Evolutionary conservation across 1,140 invertebrate genomes (phyloP), one percentile per base, ranked within the genome.

Genomic region (Ips nitidus): DNA sequence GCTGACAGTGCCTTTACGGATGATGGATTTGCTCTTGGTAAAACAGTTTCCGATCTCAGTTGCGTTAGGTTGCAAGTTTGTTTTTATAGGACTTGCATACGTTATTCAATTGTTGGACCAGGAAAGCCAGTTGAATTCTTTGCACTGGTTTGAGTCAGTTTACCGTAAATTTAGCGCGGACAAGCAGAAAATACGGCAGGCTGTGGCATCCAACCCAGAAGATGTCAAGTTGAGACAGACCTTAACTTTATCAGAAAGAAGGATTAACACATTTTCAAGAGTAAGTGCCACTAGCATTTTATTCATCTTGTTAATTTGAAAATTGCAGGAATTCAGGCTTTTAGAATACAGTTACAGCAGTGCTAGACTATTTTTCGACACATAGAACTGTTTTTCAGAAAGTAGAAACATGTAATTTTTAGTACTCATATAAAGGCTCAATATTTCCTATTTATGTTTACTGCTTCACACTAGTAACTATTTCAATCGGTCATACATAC

Each of bases 1-100:
- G 81, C 86, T 8, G 92, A 91, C 39, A 91, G 93, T 65, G 88
- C 93, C 2, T 99, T 99, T 81, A 97, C 94, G 3, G 97, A 99
- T 82, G 98, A 99, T 83, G 98, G 98, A 43, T 99, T 99, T 84
- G 92, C 95, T 39, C 94, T 99, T 87, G 97, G 97, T 88, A 80
- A 81, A 75, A 61, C 39, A 40, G 3, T 2, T 3, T 22, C n/a
- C 38, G 22, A 22, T 22, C 22, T 22, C 22, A 40, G 4, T 6
- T 58, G 41, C 56, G 1, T 3, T 36, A 40, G 40, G 6, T 41
- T 4, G 3, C 40, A 63, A 52, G 38, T 1, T 63, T 55, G 41
- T 66, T 45, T 71, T 75, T 74, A 52, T 59, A 75, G 75, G 77
- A 8, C 80, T 92, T 2, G 88, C 90, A 2, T 91, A 90, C 69